Evolutionary conservation across 2,113 vertebrate genomes (phyloP), one percentile per base, ranked within the genome.

Genomic region (Brienomyrus brachyistius): DNA sequence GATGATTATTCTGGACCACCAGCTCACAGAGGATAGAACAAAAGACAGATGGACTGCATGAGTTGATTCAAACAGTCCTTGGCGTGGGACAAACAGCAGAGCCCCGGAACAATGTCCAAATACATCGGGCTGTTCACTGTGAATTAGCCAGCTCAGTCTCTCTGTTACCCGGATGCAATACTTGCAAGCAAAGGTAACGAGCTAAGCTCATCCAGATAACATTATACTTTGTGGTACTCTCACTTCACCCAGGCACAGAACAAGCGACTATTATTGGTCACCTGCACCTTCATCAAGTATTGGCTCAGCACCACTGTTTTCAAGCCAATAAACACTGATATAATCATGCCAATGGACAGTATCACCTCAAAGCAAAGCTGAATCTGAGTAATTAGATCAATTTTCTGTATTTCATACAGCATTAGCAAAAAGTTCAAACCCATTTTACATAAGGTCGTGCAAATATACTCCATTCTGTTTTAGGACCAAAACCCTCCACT

Each of bases 61-160:
- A 43, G 77, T 15, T 43, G 31, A 51, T 52, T 51, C 45, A 27
- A 51, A 27, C 19, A 86, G 47, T 52, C 23, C 8, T 54, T 82
- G 19, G 1, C 82, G 90, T 93, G 90, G 91, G 92, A 91, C 92
- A 92, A 93, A 95, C 93, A 95, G 94, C 93, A 94, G 91, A 92
- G 92, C 91, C 43, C 43, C 52, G 90, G 21, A 17, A 43, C 4
- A 31, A 45, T 80, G 23, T n/a, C 35, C 91, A 54, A n/a, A 82
- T n/a, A 89, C 82, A 59, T 50, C 52, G 83, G 85, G 15, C 5
- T 70, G n/a, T 70, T 70, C 27, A 70, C 1, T 80, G 11, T 80
- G 35, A 43, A 17, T 43, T 43, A 80, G 74, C 89, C 82, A 88
- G n/a, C 91, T 89, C 88, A 40, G 17, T 50, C 21, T 51, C 48